Evolutionary conservation across 1,140 invertebrate species (phyloP).

Genomic region (Drosophila melanogaster): Release_6_plus_ISO1_MT NC_004354.4:17424001-17424500

Average conservation of each 20-base stretch:
- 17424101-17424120: no score
- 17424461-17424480: slow-evolving; percentile 11
- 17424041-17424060: no score
- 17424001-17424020: background rate
- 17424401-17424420: slow-evolving; percentile 38
- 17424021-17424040: background rate
- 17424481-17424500: background rate
- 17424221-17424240: no score
- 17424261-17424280: background rate
- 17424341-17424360: slow-evolving; percentile 49
- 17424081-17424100: no score
- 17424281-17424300: background rate
- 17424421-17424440: background rate
- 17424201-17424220: no score
- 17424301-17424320: slow-evolving; percentile 18
- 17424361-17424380: slow-evolving; percentile 61
- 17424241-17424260: background rate
- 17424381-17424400: slow-evolving; percentile 62
- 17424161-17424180: no score
- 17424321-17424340: slow-evolving; percentile 45
- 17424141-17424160: no score
- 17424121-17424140: no score
- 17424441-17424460: slow-evolving; percentile 16
- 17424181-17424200: no score
- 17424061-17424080: background rate